Conservation (phyloP, 2,113 vertebrate genomes). For the Heterocephalus glaber region DNA sequence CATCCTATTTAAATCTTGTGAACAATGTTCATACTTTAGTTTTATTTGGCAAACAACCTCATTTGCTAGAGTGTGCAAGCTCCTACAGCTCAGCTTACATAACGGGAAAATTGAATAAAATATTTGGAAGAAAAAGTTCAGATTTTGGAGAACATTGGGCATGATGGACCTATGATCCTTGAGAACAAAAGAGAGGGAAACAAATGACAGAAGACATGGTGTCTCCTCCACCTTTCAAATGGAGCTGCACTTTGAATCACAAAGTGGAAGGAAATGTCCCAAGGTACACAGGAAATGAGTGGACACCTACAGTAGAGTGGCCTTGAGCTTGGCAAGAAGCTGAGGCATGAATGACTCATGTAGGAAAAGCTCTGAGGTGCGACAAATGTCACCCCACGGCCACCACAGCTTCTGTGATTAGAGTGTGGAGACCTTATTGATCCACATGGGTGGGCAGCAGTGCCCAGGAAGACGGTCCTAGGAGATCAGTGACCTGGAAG, state of each 20-base stretch:
- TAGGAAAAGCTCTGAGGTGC: no score
- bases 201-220: rapidly evolving
- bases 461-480: background rate
- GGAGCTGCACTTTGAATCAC: background rate
- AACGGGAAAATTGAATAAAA: background rate
- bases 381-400: rapidly evolving
- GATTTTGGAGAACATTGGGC: background rate
- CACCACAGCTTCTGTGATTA: rapidly evolving
- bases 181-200: background rate
- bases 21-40: background rate
- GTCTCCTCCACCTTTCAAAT: background rate
- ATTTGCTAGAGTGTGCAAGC: background rate
- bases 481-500: background rate
- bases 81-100: background rate
- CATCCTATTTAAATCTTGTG: background rate
- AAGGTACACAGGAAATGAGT: no score
- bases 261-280: background rate
- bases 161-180: background rate
- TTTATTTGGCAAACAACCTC: background rate
- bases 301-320: rapidly evolving
- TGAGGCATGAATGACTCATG: rapidly evolving
- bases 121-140: background rate
- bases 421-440: background rate
- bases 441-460: rapidly evolving
- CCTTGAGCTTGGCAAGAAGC: no score